Evolutionary conservation across 2,888 invertebrate genomes (phyloP).

Genomic region (Leucoma salicis): DNA sequence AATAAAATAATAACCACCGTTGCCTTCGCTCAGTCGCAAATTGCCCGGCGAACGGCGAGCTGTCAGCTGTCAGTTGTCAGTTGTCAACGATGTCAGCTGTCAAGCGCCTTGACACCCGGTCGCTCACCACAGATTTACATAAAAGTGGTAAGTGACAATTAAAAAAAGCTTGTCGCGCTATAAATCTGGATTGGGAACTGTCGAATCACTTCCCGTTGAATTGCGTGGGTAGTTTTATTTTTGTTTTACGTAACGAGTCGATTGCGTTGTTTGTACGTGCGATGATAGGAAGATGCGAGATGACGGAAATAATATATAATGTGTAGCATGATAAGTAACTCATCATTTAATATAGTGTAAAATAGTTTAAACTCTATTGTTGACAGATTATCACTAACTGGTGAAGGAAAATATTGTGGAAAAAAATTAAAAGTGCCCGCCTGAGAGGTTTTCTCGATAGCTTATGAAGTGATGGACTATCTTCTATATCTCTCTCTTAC

Average conservation of each 20-base stretch:
- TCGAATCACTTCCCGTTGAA: slow-evolving; percentile 34
- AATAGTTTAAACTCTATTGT: too few relatives aligned
- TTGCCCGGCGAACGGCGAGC: slow-evolving; percentile 61
- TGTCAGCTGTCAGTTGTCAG: slow-evolving; percentile 70
- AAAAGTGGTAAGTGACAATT: slow-evolving; percentile 69
- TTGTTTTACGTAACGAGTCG: not conserved
- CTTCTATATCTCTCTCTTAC: too few relatives aligned
- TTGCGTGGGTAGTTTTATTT: slow-evolving; percentile 7
- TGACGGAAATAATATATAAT: too few relatives aligned
- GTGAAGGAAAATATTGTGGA: too few relatives aligned
- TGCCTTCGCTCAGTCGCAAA: slow-evolving; percentile 59
- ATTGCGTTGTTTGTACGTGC: not conserved
- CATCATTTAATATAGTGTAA: too few relatives aligned
- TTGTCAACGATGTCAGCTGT: slow-evolving; percentile 63
- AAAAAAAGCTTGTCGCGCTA: slow-evolving; percentile 51
- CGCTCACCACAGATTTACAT: slow-evolving; percentile 69
- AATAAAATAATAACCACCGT: slow-evolving; percentile 51
- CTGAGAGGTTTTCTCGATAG: too few relatives aligned
- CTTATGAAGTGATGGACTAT: too few relatives aligned
- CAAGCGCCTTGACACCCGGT: slow-evolving; percentile 52
- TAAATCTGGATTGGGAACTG: slow-evolving; percentile 36
- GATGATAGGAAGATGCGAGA: not conserved
- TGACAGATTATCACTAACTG: too few relatives aligned
- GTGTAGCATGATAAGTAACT: too few relatives aligned
- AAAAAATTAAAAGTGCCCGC: too few relatives aligned